These are phyloP conservation scores for Astyanax mexicanus DNA, from an alignment of 2,797 vertebrate species.

Conservation along the genomic window DNA sequence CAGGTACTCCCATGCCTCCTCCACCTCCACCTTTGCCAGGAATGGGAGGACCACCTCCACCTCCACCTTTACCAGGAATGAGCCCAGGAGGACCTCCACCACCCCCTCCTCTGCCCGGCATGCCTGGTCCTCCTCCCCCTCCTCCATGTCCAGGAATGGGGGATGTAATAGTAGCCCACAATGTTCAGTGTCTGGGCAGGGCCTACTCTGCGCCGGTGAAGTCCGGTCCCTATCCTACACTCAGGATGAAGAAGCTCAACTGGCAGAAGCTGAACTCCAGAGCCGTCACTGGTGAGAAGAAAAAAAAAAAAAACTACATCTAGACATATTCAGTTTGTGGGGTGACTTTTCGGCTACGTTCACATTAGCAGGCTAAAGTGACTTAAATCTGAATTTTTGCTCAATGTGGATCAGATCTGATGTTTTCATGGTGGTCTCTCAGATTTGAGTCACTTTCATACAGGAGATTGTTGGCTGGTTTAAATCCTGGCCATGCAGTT, in stretches of 20 bases:
- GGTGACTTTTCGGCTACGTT: not conserved
- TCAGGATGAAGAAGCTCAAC: constrained; percentile 98
- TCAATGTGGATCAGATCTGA: too few relatives aligned
- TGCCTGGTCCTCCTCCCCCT: constrained; percentile 66
- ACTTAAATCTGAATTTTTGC: too few relatives aligned
- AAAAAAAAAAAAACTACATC: not conserved
- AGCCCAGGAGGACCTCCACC: constrained; percentile 59
- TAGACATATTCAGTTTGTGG: not conserved
- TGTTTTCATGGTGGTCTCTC: too few relatives aligned
- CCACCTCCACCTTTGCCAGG: constrained; percentile 49
- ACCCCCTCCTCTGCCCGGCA: constrained; percentile 75
- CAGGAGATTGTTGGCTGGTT: too few relatives aligned
- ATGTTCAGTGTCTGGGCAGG: constrained; percentile 70
- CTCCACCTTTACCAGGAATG: constrained; percentile 57
- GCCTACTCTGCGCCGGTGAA: constrained; percentile 63
- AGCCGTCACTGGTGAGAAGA: constrained; percentile 83
- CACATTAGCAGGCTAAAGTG: too few relatives aligned
- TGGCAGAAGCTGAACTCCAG: constrained; percentile 95
- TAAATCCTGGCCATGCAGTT: too few relatives aligned
- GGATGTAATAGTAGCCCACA: constrained; percentile 77
- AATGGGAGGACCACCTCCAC: constrained; percentile 40
- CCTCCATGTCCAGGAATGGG: constrained; percentile 69
- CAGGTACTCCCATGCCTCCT: constrained; percentile 36
- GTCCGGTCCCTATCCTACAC: constrained; percentile 78
- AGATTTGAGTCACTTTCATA: too few relatives aligned